Evolutionary conservation across 2,888 invertebrate genomes (phyloP).

Genomic region (Nasonia oneida): DNA sequence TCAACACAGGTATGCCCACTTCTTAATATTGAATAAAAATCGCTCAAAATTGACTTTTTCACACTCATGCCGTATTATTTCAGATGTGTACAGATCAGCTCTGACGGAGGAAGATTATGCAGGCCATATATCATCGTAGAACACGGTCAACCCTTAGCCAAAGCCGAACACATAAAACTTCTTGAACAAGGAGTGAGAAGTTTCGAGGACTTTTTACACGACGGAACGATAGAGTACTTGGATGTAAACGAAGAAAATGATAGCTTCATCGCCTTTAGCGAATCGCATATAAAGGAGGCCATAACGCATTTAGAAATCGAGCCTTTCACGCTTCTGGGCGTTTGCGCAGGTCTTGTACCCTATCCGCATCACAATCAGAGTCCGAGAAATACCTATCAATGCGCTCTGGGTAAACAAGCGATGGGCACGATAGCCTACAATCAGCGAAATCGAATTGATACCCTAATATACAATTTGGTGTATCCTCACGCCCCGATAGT

Average conservation of each 20-base stretch:
- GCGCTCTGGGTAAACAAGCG: slow-evolving; percentile 99
- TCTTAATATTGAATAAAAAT: background rate
- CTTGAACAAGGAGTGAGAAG: slow-evolving; percentile 88
- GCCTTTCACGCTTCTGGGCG: slow-evolving; percentile 97
- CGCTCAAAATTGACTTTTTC: background rate
- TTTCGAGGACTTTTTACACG: slow-evolving; percentile 95
- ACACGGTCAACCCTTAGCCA: slow-evolving; percentile 88
- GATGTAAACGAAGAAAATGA: slow-evolving; percentile 99
- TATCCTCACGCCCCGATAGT: slow-evolving; percentile 99
- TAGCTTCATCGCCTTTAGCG: slow-evolving; percentile 93
- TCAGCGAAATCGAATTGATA: slow-evolving; percentile 97
- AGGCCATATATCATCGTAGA: slow-evolving; percentile 98
- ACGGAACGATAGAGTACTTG: slow-evolving; percentile 95
- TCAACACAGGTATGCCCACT: slow-evolving; percentile 72
- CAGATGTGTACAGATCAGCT: slow-evolving; percentile 95
- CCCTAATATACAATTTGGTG: slow-evolving; percentile 96
- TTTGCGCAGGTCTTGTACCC: slow-evolving; percentile 98
- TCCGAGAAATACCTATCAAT: slow-evolving; percentile 98
- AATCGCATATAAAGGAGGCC: slow-evolving; percentile 87
- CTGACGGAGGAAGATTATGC: slow-evolving; percentile 97
- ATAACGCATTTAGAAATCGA: slow-evolving; percentile 99
- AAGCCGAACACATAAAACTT: slow-evolving; percentile 89
- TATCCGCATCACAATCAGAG: slow-evolving; percentile 99
- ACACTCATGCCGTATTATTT: slow-evolving; percentile 78
- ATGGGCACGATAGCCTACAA: slow-evolving; percentile 99